These are phyloP conservation scores for Parasteatoda tepidariorum DNA, from an alignment of 1,140 invertebrate genomes.

Conservation along the genomic window DNA sequence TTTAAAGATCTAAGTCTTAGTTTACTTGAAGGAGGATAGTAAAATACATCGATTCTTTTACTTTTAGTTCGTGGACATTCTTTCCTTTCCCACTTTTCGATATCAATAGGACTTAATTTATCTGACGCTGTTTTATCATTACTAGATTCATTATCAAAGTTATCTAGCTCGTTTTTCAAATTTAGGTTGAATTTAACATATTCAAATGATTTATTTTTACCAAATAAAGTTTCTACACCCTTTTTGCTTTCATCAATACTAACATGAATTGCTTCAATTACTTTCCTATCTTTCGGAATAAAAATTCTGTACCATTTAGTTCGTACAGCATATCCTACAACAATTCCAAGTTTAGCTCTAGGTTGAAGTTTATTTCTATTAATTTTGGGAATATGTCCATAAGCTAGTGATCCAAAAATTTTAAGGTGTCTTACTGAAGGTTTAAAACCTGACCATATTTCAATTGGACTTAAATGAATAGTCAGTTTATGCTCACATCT, in stretches of 20 bases:
- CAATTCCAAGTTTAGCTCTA: background rate
- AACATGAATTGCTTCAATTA: no score
- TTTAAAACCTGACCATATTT: background rate
- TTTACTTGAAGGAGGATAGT: no score
- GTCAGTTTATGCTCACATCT: no score
- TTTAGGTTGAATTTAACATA: no score
- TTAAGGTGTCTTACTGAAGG: background rate
- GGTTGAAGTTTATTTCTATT: conserved; percentile 17
- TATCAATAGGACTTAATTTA: background rate
- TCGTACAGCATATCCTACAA: background rate
- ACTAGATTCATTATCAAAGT: no score
- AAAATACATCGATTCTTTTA: no score
- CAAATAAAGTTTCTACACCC: background rate
- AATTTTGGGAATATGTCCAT: background rate
- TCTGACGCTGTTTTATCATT: background rate
- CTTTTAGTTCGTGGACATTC: no score
- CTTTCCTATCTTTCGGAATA: background rate
- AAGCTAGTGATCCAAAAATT: background rate
- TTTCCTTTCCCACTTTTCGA: background rate
- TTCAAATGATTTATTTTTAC: background rate
- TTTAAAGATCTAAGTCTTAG: no score
- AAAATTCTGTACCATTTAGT: background rate
- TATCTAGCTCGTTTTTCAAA: no score
- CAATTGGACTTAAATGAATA: background rate
- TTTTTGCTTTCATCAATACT: no score